phyloP scores from a whole-genome alignment of 2,113 vertebrate species.

The Anser cygnoides region DNA sequence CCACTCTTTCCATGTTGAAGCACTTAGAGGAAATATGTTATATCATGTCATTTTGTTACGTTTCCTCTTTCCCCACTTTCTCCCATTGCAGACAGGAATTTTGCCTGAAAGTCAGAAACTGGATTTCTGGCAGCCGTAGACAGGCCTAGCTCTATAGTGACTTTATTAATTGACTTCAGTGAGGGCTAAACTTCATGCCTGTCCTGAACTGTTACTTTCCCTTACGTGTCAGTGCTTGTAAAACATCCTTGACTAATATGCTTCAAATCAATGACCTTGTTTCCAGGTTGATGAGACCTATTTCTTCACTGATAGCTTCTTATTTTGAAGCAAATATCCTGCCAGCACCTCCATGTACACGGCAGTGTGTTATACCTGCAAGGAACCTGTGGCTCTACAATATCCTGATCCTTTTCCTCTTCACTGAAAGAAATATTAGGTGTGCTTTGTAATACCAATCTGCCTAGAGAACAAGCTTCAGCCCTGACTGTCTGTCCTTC shows the following conservation, averaged over 20 bases:
- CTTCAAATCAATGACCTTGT: background rate
- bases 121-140: background rate
- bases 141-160: background rate
- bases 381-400: background rate
- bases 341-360: accelerated
- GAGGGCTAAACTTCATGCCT: background rate
- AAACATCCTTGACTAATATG: background rate
- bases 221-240: background rate
- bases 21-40: background rate
- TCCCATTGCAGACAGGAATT: background rate
- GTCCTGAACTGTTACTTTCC: background rate
- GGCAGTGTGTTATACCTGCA: background rate
- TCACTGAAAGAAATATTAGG: background rate
- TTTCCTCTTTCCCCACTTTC: background rate
- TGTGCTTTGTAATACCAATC: background rate
- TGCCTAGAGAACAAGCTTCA: background rate
- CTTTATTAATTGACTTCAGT: background rate
- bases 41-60: background rate
- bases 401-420: background rate
- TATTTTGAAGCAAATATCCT: background rate
- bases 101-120: background rate
- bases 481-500: background rate
- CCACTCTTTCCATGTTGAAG: background rate
- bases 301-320: background rate
- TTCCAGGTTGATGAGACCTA: background rate